Base-by-base conservation (phyloP, 1,140 invertebrate species). In the Pseudomyrmex cubaensis region DNA sequence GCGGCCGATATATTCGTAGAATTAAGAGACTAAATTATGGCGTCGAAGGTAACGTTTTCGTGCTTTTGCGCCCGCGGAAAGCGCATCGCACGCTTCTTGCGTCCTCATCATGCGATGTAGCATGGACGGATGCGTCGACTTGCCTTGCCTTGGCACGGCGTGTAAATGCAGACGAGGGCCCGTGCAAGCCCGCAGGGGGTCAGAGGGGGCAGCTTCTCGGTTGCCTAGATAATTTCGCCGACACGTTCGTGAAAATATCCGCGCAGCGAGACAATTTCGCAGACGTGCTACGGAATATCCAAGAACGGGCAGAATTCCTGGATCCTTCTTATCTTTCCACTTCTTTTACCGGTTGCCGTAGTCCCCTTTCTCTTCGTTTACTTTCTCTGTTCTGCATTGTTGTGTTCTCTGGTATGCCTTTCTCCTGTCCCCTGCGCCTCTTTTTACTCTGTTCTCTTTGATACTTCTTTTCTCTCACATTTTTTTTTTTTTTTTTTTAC, bases 181-280 rank as follows among this genome's bases (percentile, higher is more conserved):
- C 0, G 35, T 4, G 35, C 25, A 25, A 25, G 35, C 35, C 35
- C 35, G 35, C 5, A 35, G 7, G 35, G 35, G 7, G 35, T 35
- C 35, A 7, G 35, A 35, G 35, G 5, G 35, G 35, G 35, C 35
- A 35, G 35, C 35, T 35, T 35, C 2, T 52, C 25, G 62, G 62
- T 66, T 67, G 75, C 35, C 35, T 78, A 69, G 63, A 78, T 57
- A 67, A 78, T 78, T 67, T 67, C 13, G 35, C 17, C 25, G 48
- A 64, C 74, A 66, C 8, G 25, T 25, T 25, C 0, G 25, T 77
- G 25, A 66, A 77, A 77, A 67, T 67, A 69, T 77, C 5, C 17
- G 67, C 22, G 20, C 50, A 15, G 22, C 15, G 20, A 77, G 20
- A 77, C 35, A 77, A 67, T 77, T 46, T 77, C 13, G 35, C 62